Evolutionary conservation across 2,888 invertebrate genomes (phyloP).

Genomic region (Crocallis elinguaria): DNA sequence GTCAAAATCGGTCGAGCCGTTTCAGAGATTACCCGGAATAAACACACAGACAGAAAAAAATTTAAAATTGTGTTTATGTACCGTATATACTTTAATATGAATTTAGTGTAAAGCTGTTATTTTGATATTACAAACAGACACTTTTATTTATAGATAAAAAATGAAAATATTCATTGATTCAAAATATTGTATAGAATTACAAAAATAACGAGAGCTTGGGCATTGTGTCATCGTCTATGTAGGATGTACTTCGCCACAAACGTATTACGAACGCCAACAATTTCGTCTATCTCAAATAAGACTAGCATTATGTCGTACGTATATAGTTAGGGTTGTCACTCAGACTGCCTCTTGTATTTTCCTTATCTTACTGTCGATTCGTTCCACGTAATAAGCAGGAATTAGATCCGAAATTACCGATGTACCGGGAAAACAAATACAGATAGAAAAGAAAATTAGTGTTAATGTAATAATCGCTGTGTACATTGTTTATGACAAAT

Average conservation of each 20-base stretch:
- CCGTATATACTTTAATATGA: too few relatives aligned
- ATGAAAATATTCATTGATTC: too few relatives aligned
- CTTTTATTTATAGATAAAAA: too few relatives aligned
- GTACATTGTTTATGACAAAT: neutral
- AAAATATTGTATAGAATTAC: too few relatives aligned
- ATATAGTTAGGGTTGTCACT: constrained; percentile 29
- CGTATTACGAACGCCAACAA: constrained; percentile 29
- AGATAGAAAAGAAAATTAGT: neutral
- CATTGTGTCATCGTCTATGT: neutral
- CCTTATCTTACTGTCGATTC: constrained; percentile 16
- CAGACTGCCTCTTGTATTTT: constrained; percentile 7
- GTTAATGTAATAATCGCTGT: neutral
- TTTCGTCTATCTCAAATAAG: constrained; percentile 33
- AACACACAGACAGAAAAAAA: too few relatives aligned
- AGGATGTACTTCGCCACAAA: constrained; percentile 1
- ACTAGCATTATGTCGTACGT: constrained; percentile 23
- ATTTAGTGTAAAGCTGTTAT: too few relatives aligned
- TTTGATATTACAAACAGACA: too few relatives aligned
- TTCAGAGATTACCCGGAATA: too few relatives aligned
- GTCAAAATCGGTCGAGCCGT: too few relatives aligned
- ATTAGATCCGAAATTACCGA: constrained; percentile 10
- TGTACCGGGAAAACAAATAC: neutral
- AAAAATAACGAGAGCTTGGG: neutral
- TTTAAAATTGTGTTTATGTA: too few relatives aligned
- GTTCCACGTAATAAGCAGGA: constrained; percentile 7